phyloP scores from a whole-genome alignment of 2,888 invertebrate species.

The Acholoe squamosa region DNA sequence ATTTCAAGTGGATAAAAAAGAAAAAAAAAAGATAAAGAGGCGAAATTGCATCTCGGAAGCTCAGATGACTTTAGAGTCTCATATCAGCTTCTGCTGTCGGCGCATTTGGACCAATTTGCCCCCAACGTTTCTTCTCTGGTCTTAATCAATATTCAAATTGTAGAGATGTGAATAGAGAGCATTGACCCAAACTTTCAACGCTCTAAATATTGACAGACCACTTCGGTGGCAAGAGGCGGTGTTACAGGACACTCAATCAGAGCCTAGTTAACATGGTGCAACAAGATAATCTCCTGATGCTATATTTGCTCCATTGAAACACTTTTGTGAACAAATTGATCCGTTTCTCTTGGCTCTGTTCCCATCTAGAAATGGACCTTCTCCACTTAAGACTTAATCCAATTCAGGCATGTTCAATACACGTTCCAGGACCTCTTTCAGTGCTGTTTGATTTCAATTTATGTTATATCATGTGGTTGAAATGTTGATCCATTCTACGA shows the following conservation, averaged over 20 bases:
- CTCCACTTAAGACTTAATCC: slow-evolving; percentile 2
- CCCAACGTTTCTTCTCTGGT: background rate
- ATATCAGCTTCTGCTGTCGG: background rate
- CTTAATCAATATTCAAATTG: slow-evolving; percentile 32
- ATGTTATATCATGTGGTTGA: too few species aligned
- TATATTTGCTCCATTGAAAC: slow-evolving; percentile 47
- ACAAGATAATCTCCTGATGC: background rate
- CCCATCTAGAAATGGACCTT: background rate
- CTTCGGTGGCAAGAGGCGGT: background rate
- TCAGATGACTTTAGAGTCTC: background rate
- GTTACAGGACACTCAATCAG: background rate
- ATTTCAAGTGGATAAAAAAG: background rate
- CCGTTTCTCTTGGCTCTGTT: slow-evolving; percentile 4
- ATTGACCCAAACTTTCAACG: background rate
- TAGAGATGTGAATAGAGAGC: background rate
- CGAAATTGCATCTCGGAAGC: background rate
- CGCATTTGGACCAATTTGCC: background rate
- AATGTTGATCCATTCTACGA: too few species aligned
- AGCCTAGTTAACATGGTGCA: background rate
- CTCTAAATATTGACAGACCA: slow-evolving; percentile 29
- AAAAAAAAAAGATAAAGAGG: background rate
- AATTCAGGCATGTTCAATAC: background rate
- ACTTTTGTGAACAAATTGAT: slow-evolving; percentile 29
- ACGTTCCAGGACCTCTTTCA: too few species aligned
- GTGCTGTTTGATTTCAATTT: too few species aligned